Percentiles rank a stretch among this genome's conserved stretches.
Conservation (phyloP, 1,140 invertebrate species). For the Mercenaria mercenaria region DNA sequence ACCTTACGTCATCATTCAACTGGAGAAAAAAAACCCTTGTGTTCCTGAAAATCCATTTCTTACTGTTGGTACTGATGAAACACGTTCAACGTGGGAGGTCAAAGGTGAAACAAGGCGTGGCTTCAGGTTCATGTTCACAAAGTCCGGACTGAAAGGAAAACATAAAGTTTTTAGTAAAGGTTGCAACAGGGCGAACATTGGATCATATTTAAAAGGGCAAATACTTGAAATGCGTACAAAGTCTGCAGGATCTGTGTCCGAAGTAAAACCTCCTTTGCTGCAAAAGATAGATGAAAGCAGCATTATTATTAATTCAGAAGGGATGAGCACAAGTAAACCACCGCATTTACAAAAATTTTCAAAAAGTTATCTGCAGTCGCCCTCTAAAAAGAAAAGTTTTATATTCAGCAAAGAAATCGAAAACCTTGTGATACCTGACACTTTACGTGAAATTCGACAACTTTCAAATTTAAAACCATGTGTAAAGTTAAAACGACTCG, state of each 20-base stretch:
- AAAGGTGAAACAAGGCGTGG: slow-evolving; percentile 50
- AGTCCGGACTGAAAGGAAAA: slow-evolving; percentile 20
- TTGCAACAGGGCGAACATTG: background rate
- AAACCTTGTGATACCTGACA: background rate
- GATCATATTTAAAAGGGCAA: slow-evolving; percentile 1
- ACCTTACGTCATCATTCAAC: slow-evolving; percentile 10
- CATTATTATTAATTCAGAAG: background rate
- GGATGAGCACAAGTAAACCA: background rate
- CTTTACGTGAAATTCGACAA: background rate
- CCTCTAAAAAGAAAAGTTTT: background rate
- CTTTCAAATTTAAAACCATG: background rate
- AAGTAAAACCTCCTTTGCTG: background rate
- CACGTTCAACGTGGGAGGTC: slow-evolving; percentile 4
- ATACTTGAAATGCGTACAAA: slow-evolving; percentile 16
- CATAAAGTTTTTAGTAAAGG: slow-evolving; percentile 11
- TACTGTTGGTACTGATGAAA: background rate
- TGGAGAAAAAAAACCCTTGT: background rate
- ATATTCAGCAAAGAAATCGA: background rate
- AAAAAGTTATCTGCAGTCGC: background rate
- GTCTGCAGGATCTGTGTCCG: background rate
- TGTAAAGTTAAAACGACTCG: slow-evolving; percentile 11
- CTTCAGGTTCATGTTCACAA: slow-evolving; percentile 25
- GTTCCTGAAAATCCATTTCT: slow-evolving; percentile 24
- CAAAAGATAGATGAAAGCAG: background rate
- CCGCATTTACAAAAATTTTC: background rate